Evolutionary conservation across 2,113 vertebrate species (phyloP).

Genomic region (Eurypyga helias): DNA sequence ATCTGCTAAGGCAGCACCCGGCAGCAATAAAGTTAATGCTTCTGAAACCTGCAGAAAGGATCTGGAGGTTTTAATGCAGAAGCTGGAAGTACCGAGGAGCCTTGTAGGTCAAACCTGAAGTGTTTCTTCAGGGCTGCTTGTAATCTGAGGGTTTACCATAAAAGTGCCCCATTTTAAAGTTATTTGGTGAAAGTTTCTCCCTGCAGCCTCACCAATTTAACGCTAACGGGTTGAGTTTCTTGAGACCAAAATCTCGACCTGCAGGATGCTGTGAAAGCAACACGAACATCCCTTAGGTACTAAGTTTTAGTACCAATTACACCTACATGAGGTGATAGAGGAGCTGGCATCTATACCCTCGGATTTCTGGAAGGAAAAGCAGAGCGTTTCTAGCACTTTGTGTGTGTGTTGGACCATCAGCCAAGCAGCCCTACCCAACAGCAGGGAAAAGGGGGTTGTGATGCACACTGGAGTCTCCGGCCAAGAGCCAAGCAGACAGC

Average conservation of each 20-base stretch:
- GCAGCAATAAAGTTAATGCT: not conserved
- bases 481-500: not conserved
- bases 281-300: not conserved
- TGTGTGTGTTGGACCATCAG: not conserved
- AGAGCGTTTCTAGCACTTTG: not conserved
- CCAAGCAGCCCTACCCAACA: not conserved
- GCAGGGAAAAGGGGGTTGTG: not conserved
- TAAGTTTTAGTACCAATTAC: not conserved
- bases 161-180: not conserved
- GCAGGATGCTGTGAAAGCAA: not conserved
- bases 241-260: not conserved
- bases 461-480: fast-evolving
- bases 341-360: not conserved
- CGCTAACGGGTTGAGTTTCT: not conserved
- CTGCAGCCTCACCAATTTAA: not conserved
- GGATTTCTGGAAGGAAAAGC: not conserved
- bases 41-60: not conserved
- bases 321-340: not conserved
- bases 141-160: not conserved
- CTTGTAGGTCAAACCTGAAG: not conserved
- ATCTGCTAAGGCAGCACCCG: not conserved
- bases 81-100: not conserved
- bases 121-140: not conserved
- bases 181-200: not conserved
- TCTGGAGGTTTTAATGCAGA: not conserved